These are phyloP conservation scores for Achatina immaculata DNA, from an alignment of 1,140 invertebrate species.

Conservation along the genomic window DNA sequence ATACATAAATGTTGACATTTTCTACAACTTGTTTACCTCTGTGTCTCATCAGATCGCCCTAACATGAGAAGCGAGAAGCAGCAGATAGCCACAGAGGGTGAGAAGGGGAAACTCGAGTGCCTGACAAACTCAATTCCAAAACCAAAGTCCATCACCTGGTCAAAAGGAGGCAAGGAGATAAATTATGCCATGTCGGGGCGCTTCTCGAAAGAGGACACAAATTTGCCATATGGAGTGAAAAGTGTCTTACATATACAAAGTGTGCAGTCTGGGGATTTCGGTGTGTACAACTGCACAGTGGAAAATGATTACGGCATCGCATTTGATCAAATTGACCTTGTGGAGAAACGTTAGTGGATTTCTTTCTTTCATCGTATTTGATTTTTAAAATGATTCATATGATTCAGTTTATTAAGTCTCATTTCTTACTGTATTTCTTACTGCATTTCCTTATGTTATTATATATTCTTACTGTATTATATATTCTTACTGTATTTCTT, in stretches of 20 bases:
- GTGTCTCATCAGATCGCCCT: constrained; percentile 80
- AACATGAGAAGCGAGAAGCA: constrained; percentile 85
- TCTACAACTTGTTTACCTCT: too few relatives aligned
- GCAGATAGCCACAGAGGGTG: constrained; percentile 86
- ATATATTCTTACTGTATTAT: too few relatives aligned
- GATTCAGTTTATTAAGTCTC: too few relatives aligned
- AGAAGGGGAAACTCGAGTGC: constrained; percentile 88
- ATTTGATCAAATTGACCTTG: constrained; percentile 84
- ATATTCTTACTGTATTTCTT: too few relatives aligned
- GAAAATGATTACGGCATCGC: constrained; percentile 90
- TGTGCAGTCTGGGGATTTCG: constrained; percentile 87
- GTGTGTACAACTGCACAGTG: constrained; percentile 93
- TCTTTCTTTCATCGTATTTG: background rate
- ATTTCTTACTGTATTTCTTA: too few relatives aligned
- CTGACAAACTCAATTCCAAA: constrained; percentile 88
- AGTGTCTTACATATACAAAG: constrained; percentile 87
- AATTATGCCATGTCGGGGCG: constrained; percentile 73
- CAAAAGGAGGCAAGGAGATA: constrained; percentile 85
- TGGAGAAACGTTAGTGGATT: constrained; percentile 82
- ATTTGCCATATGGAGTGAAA: constrained; percentile 76
- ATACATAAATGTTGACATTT: too few relatives aligned
- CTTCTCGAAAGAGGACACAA: constrained; percentile 68
- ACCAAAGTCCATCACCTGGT: constrained; percentile 82
- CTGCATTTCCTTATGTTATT: too few relatives aligned
- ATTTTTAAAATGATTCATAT: too few relatives aligned